A percentile compares a stretch with the other conserved stretches of the same genome.
Conservation (phyloP, 2,113 vertebrate species). For the Cavia aperea region DNA sequence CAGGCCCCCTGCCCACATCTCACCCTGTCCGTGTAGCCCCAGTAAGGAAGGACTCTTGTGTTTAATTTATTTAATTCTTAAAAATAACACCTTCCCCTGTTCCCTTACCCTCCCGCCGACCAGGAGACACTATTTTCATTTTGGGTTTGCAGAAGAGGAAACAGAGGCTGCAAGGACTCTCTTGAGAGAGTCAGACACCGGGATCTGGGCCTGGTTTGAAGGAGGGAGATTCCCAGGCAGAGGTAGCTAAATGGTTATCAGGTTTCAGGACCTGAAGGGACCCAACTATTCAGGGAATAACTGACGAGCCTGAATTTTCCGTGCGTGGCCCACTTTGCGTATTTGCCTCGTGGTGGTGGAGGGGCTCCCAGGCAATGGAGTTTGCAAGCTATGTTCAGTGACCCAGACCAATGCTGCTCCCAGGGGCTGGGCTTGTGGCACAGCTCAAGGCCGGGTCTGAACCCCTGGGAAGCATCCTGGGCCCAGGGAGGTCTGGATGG, state of each 20-base stretch:
- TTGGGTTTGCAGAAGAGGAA: not conserved
- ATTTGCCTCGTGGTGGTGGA: not conserved
- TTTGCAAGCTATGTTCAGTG: not conserved
- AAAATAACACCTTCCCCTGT: no score
- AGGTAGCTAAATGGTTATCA: not conserved
- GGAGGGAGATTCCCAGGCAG: not conserved
- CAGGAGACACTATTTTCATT: not conserved
- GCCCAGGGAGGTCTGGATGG: not conserved
- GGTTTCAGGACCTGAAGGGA: not conserved
- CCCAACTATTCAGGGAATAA: not conserved
- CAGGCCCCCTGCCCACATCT: not conserved
- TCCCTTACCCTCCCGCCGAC: no score
- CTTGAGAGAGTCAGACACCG: not conserved
- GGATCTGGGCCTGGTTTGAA: not conserved
- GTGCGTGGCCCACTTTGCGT: not conserved
- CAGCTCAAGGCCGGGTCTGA: not conserved
- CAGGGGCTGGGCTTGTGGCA: no score
- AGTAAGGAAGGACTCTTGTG: not conserved
- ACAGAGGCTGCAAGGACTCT: not conserved
- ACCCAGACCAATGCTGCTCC: not conserved
- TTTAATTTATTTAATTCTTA: no score
- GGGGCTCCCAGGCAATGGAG: not conserved
- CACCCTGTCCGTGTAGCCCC: accelerated
- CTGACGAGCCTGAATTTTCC: not conserved
- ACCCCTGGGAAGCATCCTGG: not conserved